These are phyloP conservation scores for Neodiprion virginianus DNA, from an alignment of 1,140 invertebrate species.

Conservation along the genomic window DNA sequence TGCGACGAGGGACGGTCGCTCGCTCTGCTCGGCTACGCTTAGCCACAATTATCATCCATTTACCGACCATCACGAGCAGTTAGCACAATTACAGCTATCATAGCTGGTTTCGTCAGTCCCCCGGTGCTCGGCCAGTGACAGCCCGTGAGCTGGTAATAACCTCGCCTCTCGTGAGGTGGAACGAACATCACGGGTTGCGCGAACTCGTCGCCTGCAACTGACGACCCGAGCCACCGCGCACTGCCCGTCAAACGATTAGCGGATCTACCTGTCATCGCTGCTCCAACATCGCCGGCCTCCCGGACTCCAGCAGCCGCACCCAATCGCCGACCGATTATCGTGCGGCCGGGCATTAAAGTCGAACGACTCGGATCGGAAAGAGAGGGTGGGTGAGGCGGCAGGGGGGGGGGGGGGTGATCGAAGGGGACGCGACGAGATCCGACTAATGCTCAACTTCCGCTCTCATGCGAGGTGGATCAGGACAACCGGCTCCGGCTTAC, in stretches of 20 bases:
- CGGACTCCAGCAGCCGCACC: slow-evolving; percentile 20
- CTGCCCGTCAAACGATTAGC: slow-evolving; percentile 50
- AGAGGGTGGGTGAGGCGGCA: no score
- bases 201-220: slow-evolving; percentile 22
- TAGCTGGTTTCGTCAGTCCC: slow-evolving; percentile 40
- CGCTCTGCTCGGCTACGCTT: slow-evolving; percentile 33
- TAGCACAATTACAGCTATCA: slow-evolving; percentile 58
- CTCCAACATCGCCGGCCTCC: slow-evolving; percentile 47
- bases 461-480: background rate
- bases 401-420: no score
- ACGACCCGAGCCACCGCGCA: background rate
- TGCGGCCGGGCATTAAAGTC: slow-evolving; percentile 35
- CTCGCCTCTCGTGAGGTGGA: background rate
- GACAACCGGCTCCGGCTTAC: background rate
- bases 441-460: background rate
- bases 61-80: slow-evolving; percentile 55
- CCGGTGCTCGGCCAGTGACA: slow-evolving; percentile 6
- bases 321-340: slow-evolving; percentile 42
- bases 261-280: slow-evolving; percentile 55
- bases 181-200: background rate
- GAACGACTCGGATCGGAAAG: background rate
- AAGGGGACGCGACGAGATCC: no score
- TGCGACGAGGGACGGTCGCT: slow-evolving; percentile 20
- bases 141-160: slow-evolving; percentile 21
- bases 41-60: slow-evolving; percentile 59